Base-by-base conservation (phyloP, 1,140 invertebrate genomes). In the Tetramorium simillimum region DNA sequence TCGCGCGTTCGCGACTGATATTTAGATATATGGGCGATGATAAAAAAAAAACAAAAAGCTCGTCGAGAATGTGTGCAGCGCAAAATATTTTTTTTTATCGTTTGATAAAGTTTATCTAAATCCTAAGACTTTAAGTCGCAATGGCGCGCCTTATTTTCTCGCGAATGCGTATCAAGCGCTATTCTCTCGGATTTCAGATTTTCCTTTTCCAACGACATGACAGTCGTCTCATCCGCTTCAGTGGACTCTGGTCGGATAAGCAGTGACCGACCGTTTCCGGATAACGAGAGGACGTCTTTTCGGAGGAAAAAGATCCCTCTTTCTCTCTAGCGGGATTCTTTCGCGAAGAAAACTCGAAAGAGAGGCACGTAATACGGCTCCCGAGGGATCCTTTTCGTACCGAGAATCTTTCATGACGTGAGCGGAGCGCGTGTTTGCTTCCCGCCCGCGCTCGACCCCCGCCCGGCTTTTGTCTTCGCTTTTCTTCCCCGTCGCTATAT, bases 181-280 rank as follows among this genome's bases (percentile, higher is more conserved):
- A 51, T 60, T 49, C 49, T 63, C 49, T 82, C 80, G 67, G 33
- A 33, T 33, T 33, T 69, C 51, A 33, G 60, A 85, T 78, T 90
- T 86, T 89, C 77, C 81, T 84, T 90, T 86, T 89, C n/a, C 46
- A 85, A 76, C 86, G 87, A 77, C 67, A 51, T 84, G 86, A 87
- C 88, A 85, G 67, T 77, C 76, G 82, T 90, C 69, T 76, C 69
- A 73, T 80, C 86, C 70, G 84, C 70, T 60, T 84, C 75, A 62
- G 77, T 53, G 51, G 60, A 49, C 75, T 46, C 62, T 37, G 49
- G 18, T 51, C 70, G 89, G 89, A 93, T 92, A 92, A 93, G 92
- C 92, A 91, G 82, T 86, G 88, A 84, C 89, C 90, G 77, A 86
- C 91, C 90, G 89, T 93, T 93, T 91, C 86, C 67, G 53, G 78